A percentile compares a stretch with the other conserved stretches of the same genome.
These are phyloP conservation scores for Anniella stebbinsi DNA, from an alignment of 2,797 vertebrate species.

Conservation along the genomic window DNA sequence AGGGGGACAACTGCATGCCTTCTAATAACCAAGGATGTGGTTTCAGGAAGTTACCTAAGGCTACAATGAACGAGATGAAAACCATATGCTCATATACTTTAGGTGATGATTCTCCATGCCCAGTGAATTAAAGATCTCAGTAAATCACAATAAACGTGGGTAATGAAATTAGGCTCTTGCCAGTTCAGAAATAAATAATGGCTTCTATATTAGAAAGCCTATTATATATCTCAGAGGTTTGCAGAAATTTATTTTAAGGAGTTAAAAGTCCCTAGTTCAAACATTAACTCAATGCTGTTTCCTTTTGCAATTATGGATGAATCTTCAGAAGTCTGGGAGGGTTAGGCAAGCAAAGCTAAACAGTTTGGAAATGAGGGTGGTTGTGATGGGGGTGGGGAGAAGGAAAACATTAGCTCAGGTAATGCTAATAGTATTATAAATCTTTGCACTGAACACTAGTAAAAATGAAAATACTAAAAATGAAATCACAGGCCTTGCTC, in stretches of 20 bases:
- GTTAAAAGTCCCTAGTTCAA: neutral
- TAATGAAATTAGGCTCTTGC: slow-evolving; percentile 61
- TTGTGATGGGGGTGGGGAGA: neutral
- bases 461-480: neutral
- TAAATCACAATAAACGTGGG: slow-evolving; percentile 55
- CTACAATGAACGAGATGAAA: slow-evolving; percentile 46
- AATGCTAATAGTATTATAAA: neutral
- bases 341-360: neutral
- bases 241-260: neutral
- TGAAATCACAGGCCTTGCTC: neutral
- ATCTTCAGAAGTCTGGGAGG: neutral
- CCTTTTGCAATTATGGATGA: neutral
- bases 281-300: neutral
- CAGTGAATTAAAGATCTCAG: slow-evolving; percentile 54
- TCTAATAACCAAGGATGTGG: slow-evolving; percentile 42
- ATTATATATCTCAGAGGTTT: neutral
- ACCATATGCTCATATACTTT: slow-evolving; percentile 34
- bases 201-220: neutral
- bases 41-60: slow-evolving; percentile 56
- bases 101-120: slow-evolving; percentile 47
- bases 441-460: neutral
- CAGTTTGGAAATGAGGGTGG: neutral
- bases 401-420: neutral
- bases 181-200: slow-evolving; percentile 50
- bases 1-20: slow-evolving; percentile 14